phyloP scores from a whole-genome alignment of 64 coral and sea anemone genomes.

The Platygyra sinensis region DNA sequence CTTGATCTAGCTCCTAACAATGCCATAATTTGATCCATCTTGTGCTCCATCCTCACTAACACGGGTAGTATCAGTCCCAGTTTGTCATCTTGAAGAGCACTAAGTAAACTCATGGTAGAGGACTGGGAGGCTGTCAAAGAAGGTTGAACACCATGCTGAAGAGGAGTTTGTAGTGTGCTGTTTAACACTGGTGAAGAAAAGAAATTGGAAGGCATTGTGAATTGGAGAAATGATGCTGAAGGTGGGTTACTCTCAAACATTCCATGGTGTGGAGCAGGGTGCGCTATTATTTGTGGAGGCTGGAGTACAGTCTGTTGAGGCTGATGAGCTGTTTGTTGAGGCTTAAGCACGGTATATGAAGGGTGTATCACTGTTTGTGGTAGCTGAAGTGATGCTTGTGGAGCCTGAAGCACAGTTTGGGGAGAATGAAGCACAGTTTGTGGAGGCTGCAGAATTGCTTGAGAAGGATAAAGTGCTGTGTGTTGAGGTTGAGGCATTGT shows the following conservation, averaged over 20 bases:
- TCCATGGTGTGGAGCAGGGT: neutral
- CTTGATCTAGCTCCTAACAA: neutral
- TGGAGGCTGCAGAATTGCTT: neutral
- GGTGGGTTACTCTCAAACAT: neutral
- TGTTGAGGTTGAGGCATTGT: neutral
- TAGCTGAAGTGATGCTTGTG: neutral
- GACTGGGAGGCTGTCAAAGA: neutral
- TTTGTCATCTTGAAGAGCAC: slow-evolving; percentile 24
- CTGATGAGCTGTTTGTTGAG: neutral
- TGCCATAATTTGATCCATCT: slow-evolving; percentile 22
- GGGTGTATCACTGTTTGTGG: neutral
- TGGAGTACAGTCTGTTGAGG: neutral
- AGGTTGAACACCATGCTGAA: neutral
- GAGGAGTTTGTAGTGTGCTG: neutral
- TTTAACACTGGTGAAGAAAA: slow-evolving; percentile 11
- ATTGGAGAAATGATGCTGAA: slow-evolving; percentile 14
- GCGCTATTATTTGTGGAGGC: neutral
- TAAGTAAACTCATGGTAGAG: slow-evolving; percentile 12
- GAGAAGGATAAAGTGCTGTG: neutral
- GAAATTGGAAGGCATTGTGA: neutral
- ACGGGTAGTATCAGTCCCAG: slow-evolving; percentile 4
- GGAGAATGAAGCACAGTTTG: neutral
- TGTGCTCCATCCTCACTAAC: slow-evolving; percentile 33
- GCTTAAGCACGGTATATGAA: neutral
- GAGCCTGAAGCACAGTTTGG: neutral